Percentiles rank a stretch among this genome's conserved stretches.
Evolutionary conservation across 2,797 vertebrate genomes (phyloP).

Genomic region (Phaenicophaeus curvirostris): DNA sequence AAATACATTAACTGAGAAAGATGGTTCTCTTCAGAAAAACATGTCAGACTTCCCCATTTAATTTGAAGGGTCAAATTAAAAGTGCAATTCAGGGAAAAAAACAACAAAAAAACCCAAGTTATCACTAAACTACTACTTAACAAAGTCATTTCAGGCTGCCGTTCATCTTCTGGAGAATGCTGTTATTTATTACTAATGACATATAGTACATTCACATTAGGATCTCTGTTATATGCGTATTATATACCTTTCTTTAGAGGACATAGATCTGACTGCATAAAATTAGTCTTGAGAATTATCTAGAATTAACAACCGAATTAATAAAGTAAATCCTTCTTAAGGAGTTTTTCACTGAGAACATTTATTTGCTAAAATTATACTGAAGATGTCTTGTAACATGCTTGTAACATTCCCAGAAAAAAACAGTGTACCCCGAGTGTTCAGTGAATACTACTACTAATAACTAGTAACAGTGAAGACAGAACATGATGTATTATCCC

Average conservation of each 20-base stretch:
- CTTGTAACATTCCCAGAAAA: background rate
- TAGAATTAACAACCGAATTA: constrained; percentile 3
- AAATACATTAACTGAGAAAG: background rate
- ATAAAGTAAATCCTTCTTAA: background rate
- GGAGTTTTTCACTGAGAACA: background rate
- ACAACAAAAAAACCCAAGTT: too few relatives aligned
- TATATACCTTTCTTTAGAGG: background rate
- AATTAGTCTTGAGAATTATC: background rate
- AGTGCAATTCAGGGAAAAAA: background rate
- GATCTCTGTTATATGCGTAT: background rate
- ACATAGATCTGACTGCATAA: background rate
- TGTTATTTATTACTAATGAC: background rate
- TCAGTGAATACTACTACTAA: background rate
- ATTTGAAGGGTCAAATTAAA: background rate
- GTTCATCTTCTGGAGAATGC: background rate
- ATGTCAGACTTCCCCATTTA: background rate
- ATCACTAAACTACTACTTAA: background rate
- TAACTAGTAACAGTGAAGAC: background rate
- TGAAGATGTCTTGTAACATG: background rate
- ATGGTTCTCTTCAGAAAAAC: background rate
- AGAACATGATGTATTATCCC: background rate
- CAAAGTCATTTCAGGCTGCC: background rate
- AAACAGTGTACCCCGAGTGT: background rate
- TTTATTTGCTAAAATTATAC: background rate
- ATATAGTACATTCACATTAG: background rate